A percentile compares a stretch with the other conserved stretches of the same genome.
Evolutionary conservation across 1,140 invertebrate genomes (phyloP).

Genomic region (Grapholita molesta): DNA sequence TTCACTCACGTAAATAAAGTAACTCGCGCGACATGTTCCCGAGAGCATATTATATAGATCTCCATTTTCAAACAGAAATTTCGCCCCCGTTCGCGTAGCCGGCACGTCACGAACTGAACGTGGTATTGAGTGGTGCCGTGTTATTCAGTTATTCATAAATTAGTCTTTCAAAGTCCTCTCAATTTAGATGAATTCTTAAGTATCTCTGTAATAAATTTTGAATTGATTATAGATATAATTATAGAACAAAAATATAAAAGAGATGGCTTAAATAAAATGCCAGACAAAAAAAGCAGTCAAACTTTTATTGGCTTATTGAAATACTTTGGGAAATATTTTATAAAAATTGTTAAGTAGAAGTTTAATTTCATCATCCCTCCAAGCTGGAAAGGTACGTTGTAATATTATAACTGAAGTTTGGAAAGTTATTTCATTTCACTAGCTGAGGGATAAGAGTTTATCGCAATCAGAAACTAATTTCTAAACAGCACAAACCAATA

Average conservation of each 20-base stretch:
- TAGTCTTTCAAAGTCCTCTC: background rate
- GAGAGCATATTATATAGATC: too few species aligned
- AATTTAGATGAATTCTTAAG: background rate
- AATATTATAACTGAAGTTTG: constrained; percentile 37
- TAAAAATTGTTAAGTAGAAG: constrained; percentile 42
- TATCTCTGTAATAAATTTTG: too few species aligned
- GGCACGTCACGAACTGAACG: background rate
- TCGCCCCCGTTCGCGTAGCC: too few species aligned
- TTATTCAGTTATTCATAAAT: background rate
- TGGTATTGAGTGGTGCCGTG: background rate
- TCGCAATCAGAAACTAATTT: constrained; percentile 24
- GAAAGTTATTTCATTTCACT: constrained; percentile 47
- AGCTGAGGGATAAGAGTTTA: constrained; percentile 35
- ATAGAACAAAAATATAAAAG: too few species aligned
- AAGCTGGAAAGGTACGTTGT: constrained; percentile 24
- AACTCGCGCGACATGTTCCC: too few species aligned
- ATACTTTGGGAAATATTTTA: constrained; percentile 41
- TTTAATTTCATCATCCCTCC: constrained; percentile 41
- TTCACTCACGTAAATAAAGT: too few species aligned
- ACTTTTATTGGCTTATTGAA: constrained; percentile 38
- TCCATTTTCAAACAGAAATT: too few species aligned
- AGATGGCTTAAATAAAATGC: too few species aligned
- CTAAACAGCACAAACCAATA: constrained; percentile 23
- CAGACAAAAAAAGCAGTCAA: background rate
- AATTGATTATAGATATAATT: too few species aligned